Evolutionary conservation across 2,113 vertebrate genomes (phyloP), one percentile per base, ranked within the genome.

Genomic region (Sakesphorus luctuosus): DNA sequence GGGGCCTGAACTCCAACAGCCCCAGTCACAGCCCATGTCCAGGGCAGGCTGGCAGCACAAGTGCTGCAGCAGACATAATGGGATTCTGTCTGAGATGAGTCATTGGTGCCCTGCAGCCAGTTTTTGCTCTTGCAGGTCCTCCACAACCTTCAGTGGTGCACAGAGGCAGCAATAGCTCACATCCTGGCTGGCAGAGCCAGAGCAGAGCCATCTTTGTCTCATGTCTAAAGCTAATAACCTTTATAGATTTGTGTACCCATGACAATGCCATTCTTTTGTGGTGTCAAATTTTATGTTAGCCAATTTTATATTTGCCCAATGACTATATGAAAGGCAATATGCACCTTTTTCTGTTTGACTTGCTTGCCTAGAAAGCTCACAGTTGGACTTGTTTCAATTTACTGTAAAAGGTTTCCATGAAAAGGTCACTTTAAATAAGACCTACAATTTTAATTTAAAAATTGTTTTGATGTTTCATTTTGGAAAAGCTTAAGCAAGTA

Each of bases 31-130:
- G 58, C 68, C 73, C 12, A 5, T 1, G 18, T 26, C 65, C 53
- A 46, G 44, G 40, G n/a, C 65, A 33, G 9, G 11, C 59, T 74
- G 66, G 49, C 28, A 40, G 55, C 11, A 1, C 0, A 2, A 44
- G 6, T 74, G n/a, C 59, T 49, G 38, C 53, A 33, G 33, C 28
- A 18, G 20, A 35, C 43, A 19, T 9, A n/a, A 24, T 3, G 0
- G 2, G 26, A 36, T 56, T 43, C 66, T 61, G 38, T 47, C 58
- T 31, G 17, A 26, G 14, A 20, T 1, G 5, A 38, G 25, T 9
- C 38, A 2, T 0, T 13, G 29, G 20, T 44, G 28, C n/a, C 29
- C n/a, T 19, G 29, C n/a, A 38, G 29, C 8, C 2, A 1, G 11
- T 43, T 36, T 58, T 76, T 2, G 1, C 31, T 86, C 40, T 24